Evolutionary conservation across 2,888 invertebrate genomes (phyloP).

Genomic region (Meganola albula): DNA sequence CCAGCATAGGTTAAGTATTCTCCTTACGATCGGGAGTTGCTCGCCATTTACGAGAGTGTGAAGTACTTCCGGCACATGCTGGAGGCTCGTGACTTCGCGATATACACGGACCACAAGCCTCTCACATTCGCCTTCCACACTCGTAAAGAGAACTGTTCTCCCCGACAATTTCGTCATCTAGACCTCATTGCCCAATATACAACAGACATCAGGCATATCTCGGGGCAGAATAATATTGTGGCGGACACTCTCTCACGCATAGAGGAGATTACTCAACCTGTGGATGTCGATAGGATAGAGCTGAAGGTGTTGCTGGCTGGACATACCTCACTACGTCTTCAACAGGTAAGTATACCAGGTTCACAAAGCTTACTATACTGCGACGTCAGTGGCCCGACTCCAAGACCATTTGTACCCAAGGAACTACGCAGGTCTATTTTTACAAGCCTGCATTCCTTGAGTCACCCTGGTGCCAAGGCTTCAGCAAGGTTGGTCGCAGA

Average conservation of each 20-base stretch:
- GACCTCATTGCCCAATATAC: neutral
- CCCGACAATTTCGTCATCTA: neutral
- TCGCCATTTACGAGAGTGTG: neutral
- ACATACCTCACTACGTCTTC: constrained; percentile 22
- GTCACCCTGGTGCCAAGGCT: constrained; percentile 24
- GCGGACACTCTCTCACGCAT: neutral
- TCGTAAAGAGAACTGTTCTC: neutral
- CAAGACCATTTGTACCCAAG: constrained; percentile 24
- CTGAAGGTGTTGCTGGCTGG: too few relatives aligned
- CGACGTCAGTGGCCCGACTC: constrained; percentile 18
- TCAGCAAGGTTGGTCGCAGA: constrained; percentile 27
- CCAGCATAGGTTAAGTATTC: neutral
- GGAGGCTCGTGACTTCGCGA: neutral
- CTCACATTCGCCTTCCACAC: neutral
- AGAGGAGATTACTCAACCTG: too few relatives aligned
- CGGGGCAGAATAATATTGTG: neutral
- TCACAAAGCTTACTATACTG: constrained; percentile 17
- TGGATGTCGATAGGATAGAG: too few relatives aligned
- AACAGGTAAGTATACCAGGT: constrained; percentile 11
- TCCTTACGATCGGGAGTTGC: constrained; percentile 1
- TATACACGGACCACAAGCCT: neutral
- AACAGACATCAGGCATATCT: neutral
- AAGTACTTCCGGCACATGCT: neutral
- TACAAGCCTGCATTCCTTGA: constrained; percentile 23
- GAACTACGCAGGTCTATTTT: constrained; percentile 19